Percentiles rank a stretch among this genome's conserved stretches.
Conservation (phyloP, 2,888 invertebrate species). For the Acleris cristana region DNA sequence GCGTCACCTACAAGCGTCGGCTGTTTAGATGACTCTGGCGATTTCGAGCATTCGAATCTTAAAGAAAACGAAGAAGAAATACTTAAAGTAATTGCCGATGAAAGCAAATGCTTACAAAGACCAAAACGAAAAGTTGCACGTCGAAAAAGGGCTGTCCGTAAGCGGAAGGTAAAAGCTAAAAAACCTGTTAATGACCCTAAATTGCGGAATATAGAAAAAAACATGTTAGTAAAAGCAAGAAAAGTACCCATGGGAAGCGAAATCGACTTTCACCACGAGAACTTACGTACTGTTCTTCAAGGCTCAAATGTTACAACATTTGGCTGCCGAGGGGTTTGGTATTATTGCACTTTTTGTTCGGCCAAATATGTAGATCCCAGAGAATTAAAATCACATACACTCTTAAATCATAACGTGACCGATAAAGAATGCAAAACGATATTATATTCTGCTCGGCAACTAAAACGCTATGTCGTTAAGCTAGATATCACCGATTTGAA, state of each 20-base stretch:
- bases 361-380: slow-evolving; percentile 56
- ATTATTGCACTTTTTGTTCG: slow-evolving; percentile 64
- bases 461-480: slow-evolving; percentile 37
- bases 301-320: slow-evolving; percentile 53
- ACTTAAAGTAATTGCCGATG: background rate
- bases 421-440: slow-evolving; percentile 49
- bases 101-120: background rate
- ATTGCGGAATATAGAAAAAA: background rate
- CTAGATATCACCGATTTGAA: slow-evolving; percentile 41
- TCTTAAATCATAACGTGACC: slow-evolving; percentile 49
- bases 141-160: background rate
- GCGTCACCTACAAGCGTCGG: background rate
- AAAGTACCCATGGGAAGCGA: background rate
- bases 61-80: slow-evolving; percentile 11
- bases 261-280: slow-evolving; percentile 55
- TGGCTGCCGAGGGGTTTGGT: slow-evolving; percentile 56
- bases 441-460: slow-evolving; percentile 44
- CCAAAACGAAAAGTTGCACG: background rate
- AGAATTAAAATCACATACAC: slow-evolving; percentile 61
- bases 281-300: slow-evolving; percentile 55
- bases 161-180: background rate
- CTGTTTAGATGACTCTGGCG: background rate
- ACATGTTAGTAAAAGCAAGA: background rate
- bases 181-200: background rate
- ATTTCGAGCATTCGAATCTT: background rate